Evolutionary conservation across 2,888 invertebrate species (phyloP).

Genomic region (Osmoderma eremita): DNA sequence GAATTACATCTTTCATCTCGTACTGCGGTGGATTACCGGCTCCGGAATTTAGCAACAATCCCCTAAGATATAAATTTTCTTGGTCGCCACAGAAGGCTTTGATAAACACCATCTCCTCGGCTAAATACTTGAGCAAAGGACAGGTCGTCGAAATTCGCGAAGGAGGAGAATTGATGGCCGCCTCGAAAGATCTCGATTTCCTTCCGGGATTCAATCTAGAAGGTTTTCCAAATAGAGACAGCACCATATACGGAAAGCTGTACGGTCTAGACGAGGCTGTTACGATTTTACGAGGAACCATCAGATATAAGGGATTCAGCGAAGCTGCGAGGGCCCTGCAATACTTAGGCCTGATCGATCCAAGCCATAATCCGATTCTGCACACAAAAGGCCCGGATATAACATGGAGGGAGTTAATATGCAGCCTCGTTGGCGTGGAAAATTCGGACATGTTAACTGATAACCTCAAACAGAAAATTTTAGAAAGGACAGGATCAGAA

Average conservation of each 20-base stretch:
- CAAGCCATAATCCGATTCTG: constrained; percentile 86
- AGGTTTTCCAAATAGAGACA: constrained; percentile 97
- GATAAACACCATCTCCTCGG: constrained; percentile 88
- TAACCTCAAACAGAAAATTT: constrained; percentile 85
- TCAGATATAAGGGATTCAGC: constrained; percentile 78
- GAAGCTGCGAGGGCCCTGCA: constrained; percentile 90
- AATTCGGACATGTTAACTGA: constrained; percentile 92
- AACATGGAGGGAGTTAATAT: constrained; percentile 91
- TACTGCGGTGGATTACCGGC: constrained; percentile 98
- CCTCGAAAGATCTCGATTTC: constrained; percentile 83
- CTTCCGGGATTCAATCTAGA: constrained; percentile 96
- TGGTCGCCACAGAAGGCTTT: constrained; percentile 97
- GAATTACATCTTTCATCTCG: constrained; percentile 93
- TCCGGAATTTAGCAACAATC: constrained; percentile 94
- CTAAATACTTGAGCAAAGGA: constrained; percentile 71
- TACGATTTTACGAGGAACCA: constrained; percentile 92
- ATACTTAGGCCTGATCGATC: constrained; percentile 86
- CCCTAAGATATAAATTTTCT: constrained; percentile 90
- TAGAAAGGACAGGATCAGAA: constrained; percentile 79
- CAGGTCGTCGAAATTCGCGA: constrained; percentile 85
- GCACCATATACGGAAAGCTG: constrained; percentile 84
- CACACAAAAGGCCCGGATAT: constrained; percentile 96
- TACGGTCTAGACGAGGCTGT: constrained; percentile 90
- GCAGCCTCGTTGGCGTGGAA: constrained; percentile 84
- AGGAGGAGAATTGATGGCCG: constrained; percentile 90